These are phyloP conservation scores for Troglohyphantes excavatus DNA, from an alignment of 2,888 invertebrate species.

Conservation along the genomic window DNA sequence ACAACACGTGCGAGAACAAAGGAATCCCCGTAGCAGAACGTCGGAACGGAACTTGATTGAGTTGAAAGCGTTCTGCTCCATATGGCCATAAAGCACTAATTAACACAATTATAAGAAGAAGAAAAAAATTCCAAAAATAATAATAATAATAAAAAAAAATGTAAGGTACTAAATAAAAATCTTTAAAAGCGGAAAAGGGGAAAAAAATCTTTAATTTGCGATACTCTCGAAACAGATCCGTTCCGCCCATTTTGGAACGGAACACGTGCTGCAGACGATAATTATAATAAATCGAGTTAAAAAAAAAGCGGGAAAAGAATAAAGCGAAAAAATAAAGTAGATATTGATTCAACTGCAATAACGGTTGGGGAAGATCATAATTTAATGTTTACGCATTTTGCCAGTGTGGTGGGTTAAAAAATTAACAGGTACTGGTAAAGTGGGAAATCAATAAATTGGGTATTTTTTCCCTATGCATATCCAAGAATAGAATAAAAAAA, in stretches of 20 bases:
- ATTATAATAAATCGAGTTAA: constrained; percentile 51
- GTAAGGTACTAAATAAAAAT: constrained; percentile 28
- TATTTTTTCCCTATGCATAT: constrained; percentile 5
- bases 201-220: constrained; percentile 24
- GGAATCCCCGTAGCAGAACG: not conserved
- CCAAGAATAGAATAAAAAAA: not conserved
- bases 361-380: constrained; percentile 38
- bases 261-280: constrained; percentile 58
- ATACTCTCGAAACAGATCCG: constrained; percentile 14
- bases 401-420: constrained; percentile 31
- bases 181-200: not conserved
- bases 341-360: constrained; percentile 59
- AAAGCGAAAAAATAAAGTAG: constrained; percentile 21
- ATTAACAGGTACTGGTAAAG: constrained; percentile 37
- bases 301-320: constrained; percentile 18
- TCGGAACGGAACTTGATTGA: constrained; percentile 46
- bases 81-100: constrained; percentile 43
- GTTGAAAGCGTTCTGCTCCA: constrained; percentile 33
- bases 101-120: constrained; percentile 43
- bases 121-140: not conserved
- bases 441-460: constrained; percentile 33
- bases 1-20: constrained; percentile 17
- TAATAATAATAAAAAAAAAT: not conserved
- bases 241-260: constrained; percentile 51
- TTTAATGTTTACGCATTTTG: constrained; percentile 46